Evolutionary conservation across 2,113 vertebrate genomes (phyloP).

Genomic region (Columba janthina): DNA sequence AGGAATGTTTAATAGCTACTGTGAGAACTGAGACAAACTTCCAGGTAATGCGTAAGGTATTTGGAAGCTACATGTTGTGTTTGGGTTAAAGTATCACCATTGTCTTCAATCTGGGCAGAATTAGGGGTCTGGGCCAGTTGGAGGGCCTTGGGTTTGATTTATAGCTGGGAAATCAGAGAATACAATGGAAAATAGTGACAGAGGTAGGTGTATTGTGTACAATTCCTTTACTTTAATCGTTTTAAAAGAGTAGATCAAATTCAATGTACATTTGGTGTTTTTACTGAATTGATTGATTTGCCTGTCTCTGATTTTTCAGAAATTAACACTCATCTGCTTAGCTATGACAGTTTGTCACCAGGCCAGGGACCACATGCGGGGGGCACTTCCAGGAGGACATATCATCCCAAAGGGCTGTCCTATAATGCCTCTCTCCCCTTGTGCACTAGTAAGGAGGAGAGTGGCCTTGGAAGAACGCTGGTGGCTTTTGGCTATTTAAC

Average conservation of each 20-base stretch:
- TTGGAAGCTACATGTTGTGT: neutral
- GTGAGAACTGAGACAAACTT: neutral
- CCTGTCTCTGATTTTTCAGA: neutral
- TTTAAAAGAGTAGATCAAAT: neutral
- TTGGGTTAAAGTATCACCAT: accelerated
- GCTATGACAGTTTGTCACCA: neutral
- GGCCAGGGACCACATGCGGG: too few relatives aligned
- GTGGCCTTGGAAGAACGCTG: neutral
- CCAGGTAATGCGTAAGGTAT: neutral
- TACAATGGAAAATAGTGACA: neutral
- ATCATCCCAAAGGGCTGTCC: neutral
- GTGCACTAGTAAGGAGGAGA: neutral
- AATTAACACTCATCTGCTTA: neutral
- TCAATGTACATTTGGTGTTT: neutral
- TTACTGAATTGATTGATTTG: neutral
- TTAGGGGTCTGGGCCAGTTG: neutral
- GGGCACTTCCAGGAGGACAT: neutral
- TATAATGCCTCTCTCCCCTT: neutral
- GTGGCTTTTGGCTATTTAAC: neutral
- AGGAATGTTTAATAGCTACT: neutral
- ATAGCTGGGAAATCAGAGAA: neutral
- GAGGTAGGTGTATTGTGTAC: neutral
- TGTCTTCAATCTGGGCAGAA: neutral
- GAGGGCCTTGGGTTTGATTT: neutral
- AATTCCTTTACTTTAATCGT: neutral